Conservation (phyloP, 2,113 vertebrate species). For the Xerus inauris region DNA sequence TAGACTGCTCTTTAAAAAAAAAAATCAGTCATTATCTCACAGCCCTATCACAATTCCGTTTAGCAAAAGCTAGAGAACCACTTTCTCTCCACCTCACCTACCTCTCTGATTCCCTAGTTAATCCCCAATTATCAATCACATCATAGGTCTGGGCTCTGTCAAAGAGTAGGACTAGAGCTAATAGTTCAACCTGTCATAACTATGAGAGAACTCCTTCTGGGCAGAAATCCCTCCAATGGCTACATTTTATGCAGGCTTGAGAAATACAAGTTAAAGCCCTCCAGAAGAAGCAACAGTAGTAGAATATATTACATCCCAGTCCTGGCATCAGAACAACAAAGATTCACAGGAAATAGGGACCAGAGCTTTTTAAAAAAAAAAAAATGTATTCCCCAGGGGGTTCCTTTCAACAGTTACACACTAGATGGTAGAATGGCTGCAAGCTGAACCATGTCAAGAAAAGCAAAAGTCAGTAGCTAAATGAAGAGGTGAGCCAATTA, state of each 20-base stretch:
- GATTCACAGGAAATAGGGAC: conserved; percentile 11
- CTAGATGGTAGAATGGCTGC: not conserved
- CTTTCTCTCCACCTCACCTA: conserved; percentile 34
- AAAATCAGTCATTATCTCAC: not conserved
- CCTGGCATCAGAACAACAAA: not conserved
- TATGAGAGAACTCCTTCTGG: not conserved
- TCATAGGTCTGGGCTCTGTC: not conserved
- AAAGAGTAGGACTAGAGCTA: not conserved
- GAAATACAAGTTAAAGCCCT: conserved; percentile 41
- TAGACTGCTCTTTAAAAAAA: not conserved
- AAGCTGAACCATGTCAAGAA: conserved; percentile 25
- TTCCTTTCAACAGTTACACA: not conserved
- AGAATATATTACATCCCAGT: not conserved
- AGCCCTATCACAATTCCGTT: not conserved
- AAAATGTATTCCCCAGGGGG: not conserved
- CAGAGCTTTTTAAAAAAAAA: conserved; percentile 20
- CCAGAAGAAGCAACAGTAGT: conserved; percentile 28
- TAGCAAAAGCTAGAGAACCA: conserved; percentile 17
- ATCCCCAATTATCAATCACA: not conserved
- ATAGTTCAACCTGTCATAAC: not conserved
- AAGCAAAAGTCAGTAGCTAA: conserved; percentile 18
- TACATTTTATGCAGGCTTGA: not conserved
- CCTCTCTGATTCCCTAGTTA: conserved; percentile 19
- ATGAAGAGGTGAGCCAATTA: not conserved
- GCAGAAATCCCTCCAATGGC: conserved; percentile 3